These are phyloP conservation scores for Syncerus caffer DNA, from an alignment of 2,797 vertebrate genomes.

Conservation along the genomic window DNA sequence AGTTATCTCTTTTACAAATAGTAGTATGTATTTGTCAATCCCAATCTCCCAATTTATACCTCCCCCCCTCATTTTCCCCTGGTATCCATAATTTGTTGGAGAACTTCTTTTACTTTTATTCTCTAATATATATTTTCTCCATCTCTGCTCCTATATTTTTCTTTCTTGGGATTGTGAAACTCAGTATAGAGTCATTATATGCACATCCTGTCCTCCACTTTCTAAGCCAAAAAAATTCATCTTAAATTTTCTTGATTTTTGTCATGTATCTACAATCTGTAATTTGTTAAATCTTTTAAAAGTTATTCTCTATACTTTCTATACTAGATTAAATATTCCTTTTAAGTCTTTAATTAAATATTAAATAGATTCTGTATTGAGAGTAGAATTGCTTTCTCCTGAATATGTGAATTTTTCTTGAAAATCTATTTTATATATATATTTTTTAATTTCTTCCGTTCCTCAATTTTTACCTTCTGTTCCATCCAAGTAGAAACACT, in stretches of 20 bases:
- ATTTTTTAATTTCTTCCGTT: neutral
- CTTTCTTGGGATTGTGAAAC: neutral
- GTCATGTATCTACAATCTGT: neutral
- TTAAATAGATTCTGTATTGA: conserved; percentile 21
- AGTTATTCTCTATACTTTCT: neutral
- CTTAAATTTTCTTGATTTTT: conserved; percentile 9
- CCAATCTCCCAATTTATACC: neutral
- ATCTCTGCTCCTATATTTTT: neutral
- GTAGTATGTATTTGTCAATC: neutral
- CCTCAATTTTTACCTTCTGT: neutral
- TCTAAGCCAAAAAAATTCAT: neutral
- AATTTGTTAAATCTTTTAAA: neutral
- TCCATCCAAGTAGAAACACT: neutral
- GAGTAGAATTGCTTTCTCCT: neutral
- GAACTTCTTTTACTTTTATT: neutral
- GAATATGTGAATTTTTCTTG: conserved; percentile 2
- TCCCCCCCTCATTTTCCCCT: no score
- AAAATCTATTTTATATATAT: neutral
- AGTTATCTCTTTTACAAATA: neutral
- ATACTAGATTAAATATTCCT: neutral
- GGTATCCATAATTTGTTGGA: neutral
- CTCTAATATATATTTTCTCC: neutral
- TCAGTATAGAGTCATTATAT: neutral
- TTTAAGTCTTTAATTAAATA: conserved; percentile 21
- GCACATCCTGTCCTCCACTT: neutral